A percentile compares a stretch with the other conserved stretches of the same genome.
Conservation (phyloP, 2,113 vertebrate species). For the Sorex araneus region DNA sequence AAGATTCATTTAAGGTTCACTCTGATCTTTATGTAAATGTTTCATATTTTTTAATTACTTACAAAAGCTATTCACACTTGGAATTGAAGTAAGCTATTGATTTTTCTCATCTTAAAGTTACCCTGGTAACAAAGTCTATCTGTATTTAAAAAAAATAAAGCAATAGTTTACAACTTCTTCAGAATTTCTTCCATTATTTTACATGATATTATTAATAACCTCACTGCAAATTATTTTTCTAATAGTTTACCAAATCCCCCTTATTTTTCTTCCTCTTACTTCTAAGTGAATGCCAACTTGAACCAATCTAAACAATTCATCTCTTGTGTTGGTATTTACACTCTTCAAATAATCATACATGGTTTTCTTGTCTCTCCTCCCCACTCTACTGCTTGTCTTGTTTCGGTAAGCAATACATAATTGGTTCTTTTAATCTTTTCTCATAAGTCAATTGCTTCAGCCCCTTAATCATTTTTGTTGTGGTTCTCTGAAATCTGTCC, state of each 20-base stretch:
- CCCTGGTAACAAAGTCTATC: constrained; percentile 13
- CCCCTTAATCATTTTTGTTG: constrained; percentile 71
- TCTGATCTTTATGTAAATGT: constrained; percentile 67
- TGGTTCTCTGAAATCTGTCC: constrained; percentile 72
- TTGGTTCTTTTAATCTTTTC: constrained; percentile 71
- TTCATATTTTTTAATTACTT: constrained; percentile 62
- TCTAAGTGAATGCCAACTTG: constrained; percentile 33
- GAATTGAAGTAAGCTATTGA: constrained; percentile 59
- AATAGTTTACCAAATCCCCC: constrained; percentile 48
- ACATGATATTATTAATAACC: not conserved
- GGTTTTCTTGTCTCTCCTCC: constrained; percentile 67
- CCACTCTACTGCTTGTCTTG: constrained; percentile 53
- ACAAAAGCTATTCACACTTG: constrained; percentile 52
- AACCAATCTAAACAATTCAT: constrained; percentile 68
- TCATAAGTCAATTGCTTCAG: constrained; percentile 67
- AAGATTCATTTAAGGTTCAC: constrained; percentile 65
- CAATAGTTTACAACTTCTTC: constrained; percentile 13
- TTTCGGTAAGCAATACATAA: constrained; percentile 74
- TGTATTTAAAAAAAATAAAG: constrained; percentile 38
- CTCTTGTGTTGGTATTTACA: constrained; percentile 64
- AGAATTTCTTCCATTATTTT: constrained; percentile 40
- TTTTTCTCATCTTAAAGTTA: constrained; percentile 59
- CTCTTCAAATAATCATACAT: constrained; percentile 66
- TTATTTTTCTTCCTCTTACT: constrained; percentile 22
- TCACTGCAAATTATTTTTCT: constrained; percentile 47